Conservation (phyloP, 2,113 vertebrate genomes). For the Oxyruncus cristatus region DNA sequence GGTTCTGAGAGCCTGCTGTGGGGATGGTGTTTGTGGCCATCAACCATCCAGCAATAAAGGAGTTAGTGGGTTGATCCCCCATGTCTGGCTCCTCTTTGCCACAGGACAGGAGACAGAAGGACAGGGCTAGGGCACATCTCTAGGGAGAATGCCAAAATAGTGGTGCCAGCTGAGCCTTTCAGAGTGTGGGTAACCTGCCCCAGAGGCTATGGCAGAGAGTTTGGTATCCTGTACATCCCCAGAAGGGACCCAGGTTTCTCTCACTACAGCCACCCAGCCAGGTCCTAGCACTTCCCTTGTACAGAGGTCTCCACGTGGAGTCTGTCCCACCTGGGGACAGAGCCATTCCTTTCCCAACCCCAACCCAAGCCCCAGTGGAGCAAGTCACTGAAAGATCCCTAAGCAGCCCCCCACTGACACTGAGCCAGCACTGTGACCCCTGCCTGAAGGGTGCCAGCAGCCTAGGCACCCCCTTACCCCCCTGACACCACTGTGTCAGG, state of each 20-base stretch:
- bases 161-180: not conserved
- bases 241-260: not conserved
- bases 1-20: not conserved
- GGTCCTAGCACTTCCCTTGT: not conserved
- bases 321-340: not conserved
- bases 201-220: not conserved
- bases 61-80: not conserved
- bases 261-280: not conserved
- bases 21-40: accelerated
- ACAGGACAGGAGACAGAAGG: accelerated
- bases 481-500: accelerated
- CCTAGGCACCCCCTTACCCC: accelerated
- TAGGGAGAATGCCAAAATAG: not conserved
- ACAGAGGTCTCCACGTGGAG: accelerated
- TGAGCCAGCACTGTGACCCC: not conserved
- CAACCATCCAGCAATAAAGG: not conserved
- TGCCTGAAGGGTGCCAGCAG: not conserved
- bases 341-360: not conserved
- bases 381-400: not conserved
- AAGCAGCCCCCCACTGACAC: not conserved
- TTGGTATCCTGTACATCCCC: accelerated
- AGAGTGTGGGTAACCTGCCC: not conserved
- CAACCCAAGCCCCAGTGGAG: not conserved
- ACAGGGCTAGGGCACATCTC: not conserved
- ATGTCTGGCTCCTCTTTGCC: not conserved